Percentiles rank a stretch among this genome's conserved stretches.
phyloP scores from a whole-genome alignment of 2,888 invertebrate genomes.

The Oxystoma pomonae region DNA sequence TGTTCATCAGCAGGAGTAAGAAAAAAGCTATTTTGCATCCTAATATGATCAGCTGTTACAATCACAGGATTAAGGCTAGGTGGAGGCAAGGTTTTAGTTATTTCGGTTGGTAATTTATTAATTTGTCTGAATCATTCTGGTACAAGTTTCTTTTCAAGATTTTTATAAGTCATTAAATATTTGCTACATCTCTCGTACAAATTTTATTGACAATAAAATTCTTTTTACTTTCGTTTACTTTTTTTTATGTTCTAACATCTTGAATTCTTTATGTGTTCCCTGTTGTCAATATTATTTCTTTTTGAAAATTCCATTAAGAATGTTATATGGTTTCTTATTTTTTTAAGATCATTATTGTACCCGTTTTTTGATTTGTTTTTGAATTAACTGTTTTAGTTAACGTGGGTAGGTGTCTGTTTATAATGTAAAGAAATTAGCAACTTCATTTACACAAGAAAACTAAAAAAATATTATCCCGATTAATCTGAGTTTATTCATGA shows the following conservation, averaged over 20 bases:
- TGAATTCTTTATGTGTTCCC: background rate
- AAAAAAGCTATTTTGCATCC: background rate
- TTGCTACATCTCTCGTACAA: background rate
- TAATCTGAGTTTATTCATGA: no score
- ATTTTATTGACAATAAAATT: background rate
- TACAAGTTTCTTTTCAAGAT: background rate
- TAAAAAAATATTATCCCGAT: no score
- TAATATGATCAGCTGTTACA: background rate
- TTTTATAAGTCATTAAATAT: background rate
- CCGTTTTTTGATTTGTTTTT: background rate
- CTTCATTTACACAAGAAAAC: no score
- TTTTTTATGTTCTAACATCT: background rate
- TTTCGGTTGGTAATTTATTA: background rate
- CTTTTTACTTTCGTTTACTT: background rate
- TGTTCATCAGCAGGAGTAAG: background rate
- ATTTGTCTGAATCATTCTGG: background rate
- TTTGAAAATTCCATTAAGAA: background rate
- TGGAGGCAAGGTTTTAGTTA: background rate
- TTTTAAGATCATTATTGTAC: background rate
- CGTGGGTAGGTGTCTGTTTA: no score
- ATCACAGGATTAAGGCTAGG: background rate
- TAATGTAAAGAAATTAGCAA: no score
- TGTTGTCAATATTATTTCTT: background rate
- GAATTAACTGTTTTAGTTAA: no score
- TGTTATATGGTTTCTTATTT: background rate